Percentiles rank a stretch among this genome's conserved stretches.
These are phyloP conservation scores for Tenodera sinensis DNA, from an alignment of 2,888 invertebrate species.

Conservation along the genomic window DNA sequence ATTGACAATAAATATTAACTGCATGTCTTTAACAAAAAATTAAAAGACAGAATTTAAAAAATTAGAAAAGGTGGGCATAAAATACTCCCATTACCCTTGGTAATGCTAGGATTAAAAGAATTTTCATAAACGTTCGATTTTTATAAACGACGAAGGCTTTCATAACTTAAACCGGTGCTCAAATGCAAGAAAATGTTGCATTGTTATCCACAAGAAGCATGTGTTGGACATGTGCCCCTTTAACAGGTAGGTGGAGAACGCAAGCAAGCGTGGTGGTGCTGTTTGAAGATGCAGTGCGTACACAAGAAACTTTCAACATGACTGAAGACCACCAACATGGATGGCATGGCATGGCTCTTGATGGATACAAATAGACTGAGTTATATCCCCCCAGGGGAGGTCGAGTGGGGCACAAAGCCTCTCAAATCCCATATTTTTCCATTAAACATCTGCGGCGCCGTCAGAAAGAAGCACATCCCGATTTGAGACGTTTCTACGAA, in stretches of 20 bases:
- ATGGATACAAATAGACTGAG: neutral
- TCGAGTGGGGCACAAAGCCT: neutral
- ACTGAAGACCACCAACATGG: neutral
- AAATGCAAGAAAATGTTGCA: no score
- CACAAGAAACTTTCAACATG: neutral
- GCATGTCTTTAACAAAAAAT: no score
- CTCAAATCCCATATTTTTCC: neutral
- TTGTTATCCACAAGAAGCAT: no score
- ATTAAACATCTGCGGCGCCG: neutral
- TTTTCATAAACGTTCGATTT: no score
- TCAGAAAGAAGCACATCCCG: neutral
- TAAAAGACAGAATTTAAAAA: no score
- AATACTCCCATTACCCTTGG: no score
- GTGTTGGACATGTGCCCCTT: neutral
- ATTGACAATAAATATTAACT: no score
- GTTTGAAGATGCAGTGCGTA: neutral
- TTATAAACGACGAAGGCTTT: no score
- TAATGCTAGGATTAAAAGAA: no score
- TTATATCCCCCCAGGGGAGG: neutral
- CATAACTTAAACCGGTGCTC: no score
- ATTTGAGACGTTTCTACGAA: neutral
- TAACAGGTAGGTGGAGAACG: neutral
- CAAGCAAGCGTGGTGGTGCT: neutral
- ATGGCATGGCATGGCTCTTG: neutral
- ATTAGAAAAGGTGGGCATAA: no score